Percentiles rank a stretch among this genome's conserved stretches.
Conservation (phyloP, 2,797 vertebrate species). For the Scleropages formosus region DNA sequence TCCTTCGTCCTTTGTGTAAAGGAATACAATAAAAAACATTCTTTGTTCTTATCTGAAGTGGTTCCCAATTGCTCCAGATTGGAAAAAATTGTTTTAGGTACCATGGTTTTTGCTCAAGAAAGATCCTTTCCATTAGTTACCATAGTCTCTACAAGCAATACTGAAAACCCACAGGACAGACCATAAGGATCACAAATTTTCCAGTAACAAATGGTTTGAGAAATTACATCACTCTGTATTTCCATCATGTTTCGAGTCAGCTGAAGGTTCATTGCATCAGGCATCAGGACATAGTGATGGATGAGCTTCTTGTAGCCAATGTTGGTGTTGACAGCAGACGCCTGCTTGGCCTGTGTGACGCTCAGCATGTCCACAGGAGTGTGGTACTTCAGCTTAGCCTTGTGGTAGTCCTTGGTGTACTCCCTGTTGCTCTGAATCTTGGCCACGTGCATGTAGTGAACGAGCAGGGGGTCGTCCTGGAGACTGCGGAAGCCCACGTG, state of each 20-base stretch:
- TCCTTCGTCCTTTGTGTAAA: too few species aligned
- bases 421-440: constrained; percentile 89
- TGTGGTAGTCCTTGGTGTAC: constrained; percentile 91
- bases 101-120: too few species aligned
- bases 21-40: too few species aligned
- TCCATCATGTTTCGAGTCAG: constrained; percentile 82
- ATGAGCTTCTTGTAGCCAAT: constrained; percentile 78
- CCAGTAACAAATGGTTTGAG: neutral
- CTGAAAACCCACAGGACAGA: neutral
- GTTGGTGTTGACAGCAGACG: constrained; percentile 74
- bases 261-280: constrained; percentile 81
- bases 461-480: constrained; percentile 91
- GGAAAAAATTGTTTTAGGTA: too few species aligned
- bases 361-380: constrained; percentile 88
- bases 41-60: too few species aligned
- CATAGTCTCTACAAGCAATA: too few species aligned
- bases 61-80: too few species aligned
- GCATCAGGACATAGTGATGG: constrained; percentile 80
- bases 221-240: constrained; percentile 87
- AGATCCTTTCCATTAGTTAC: too few species aligned
- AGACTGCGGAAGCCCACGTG: constrained; percentile 88
- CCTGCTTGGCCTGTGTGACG: constrained; percentile 80
- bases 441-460: constrained; percentile 92
- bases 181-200: neutral
- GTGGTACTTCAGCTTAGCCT: constrained; percentile 87